phyloP scores from a whole-genome alignment of 2,113 vertebrate genomes.

The Sakesphorus luctuosus region DNA sequence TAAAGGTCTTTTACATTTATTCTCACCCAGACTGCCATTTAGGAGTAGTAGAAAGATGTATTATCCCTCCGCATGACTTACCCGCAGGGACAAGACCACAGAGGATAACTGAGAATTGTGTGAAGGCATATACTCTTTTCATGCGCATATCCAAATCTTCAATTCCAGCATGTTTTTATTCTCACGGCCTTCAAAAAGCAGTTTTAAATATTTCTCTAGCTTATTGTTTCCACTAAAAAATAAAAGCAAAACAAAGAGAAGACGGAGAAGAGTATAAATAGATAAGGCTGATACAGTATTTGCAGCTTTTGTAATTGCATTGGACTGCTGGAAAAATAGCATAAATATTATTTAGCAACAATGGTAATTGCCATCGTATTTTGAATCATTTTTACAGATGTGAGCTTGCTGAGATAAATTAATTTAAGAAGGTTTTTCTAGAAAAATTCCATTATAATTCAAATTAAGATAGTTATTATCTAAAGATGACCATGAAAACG shows the following conservation, averaged over 20 bases:
- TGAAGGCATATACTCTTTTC: neutral
- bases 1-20: neutral
- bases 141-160: neutral
- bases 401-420: neutral
- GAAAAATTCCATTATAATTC: neutral
- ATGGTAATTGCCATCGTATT: neutral
- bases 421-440: neutral
- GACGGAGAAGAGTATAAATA: neutral
- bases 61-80: neutral
- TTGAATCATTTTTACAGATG: neutral
- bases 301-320: neutral
- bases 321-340: neutral
- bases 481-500: neutral
- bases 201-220: neutral
- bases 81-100: neutral
- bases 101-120: neutral
- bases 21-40: neutral
- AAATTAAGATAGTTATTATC: neutral
- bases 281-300: neutral
- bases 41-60: neutral
- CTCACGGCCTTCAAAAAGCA: neutral
- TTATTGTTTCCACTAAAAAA: slow-evolving; percentile 7
- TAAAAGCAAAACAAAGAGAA: neutral
- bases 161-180: neutral
- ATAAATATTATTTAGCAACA: neutral